Evolutionary conservation across 2,888 invertebrate species (phyloP).

Genomic region (Himalopsyche japonica): DNA sequence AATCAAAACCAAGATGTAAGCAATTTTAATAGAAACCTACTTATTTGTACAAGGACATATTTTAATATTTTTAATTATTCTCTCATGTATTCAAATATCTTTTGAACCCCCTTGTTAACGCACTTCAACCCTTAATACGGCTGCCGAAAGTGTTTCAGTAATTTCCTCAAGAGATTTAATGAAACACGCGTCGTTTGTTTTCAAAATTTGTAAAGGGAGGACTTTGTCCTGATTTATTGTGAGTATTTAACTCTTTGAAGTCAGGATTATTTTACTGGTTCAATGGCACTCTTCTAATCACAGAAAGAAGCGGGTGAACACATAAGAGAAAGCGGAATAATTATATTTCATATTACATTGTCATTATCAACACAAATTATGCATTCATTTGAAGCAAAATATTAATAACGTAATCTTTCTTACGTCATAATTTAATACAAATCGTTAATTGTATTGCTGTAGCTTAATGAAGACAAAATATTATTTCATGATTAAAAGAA

Average conservation of each 20-base stretch:
- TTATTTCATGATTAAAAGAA: too few relatives aligned
- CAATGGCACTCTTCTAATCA: not conserved
- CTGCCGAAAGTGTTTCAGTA: not conserved
- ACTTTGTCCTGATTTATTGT: not conserved
- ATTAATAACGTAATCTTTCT: too few relatives aligned
- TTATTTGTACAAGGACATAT: too few relatives aligned
- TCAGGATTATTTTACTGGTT: not conserved
- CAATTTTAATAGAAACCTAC: too few relatives aligned
- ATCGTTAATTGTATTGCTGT: too few relatives aligned
- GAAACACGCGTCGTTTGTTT: not conserved
- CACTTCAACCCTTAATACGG: not conserved
- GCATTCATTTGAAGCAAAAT: not conserved
- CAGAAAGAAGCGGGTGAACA: not conserved
- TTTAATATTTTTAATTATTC: too few relatives aligned
- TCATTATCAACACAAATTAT: not conserved
- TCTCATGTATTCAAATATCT: too few relatives aligned
- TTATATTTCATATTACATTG: not conserved
- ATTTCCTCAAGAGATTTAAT: not conserved
- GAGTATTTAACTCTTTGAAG: not conserved
- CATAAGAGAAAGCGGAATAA: not conserved
- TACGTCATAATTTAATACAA: too few relatives aligned
- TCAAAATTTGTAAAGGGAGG: not conserved
- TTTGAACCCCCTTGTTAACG: not conserved
- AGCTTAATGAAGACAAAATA: too few relatives aligned
- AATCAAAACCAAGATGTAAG: too few relatives aligned